A percentile compares a stretch with the other conserved stretches of the same genome.
These are phyloP conservation scores for Drosophila sp. DNA, from an alignment of 1,140 invertebrate species.

Conservation along the genomic window DNA sequence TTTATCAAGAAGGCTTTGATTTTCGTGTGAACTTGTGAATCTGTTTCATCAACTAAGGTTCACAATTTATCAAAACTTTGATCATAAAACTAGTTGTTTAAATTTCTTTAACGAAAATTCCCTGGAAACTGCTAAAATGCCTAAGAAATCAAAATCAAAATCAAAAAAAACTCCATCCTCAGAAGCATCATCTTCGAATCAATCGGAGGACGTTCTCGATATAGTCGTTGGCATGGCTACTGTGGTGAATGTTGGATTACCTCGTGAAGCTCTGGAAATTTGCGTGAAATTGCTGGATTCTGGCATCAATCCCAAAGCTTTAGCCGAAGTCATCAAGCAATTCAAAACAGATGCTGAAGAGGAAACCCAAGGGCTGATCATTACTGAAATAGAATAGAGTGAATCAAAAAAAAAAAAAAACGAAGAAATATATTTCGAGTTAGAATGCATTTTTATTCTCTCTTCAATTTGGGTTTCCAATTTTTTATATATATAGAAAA, in stretches of 20 bases:
- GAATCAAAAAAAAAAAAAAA: not conserved
- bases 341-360: not conserved
- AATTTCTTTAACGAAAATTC: not conserved
- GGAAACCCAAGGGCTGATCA: not conserved
- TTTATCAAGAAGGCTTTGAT: too few species aligned
- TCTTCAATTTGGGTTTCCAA: too few species aligned
- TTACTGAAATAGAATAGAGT: not conserved
- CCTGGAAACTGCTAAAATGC: not conserved
- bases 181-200: not conserved
- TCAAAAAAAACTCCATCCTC: not conserved
- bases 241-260: conserved; percentile 32
- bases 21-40: too few species aligned
- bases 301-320: conserved; percentile 7
- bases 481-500: not conserved
- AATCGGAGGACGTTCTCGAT: not conserved
- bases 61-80: too few species aligned
- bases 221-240: conserved; percentile 25
- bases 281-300: conserved; percentile 21
- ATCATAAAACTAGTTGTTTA: too few species aligned
- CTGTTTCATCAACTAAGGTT: too few species aligned
- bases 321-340: conserved; percentile 24
- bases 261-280: conserved; percentile 24
- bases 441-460: too few species aligned
- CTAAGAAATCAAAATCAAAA: not conserved
- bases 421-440: too few species aligned